Conservation (phyloP, 2,113 vertebrate genomes). For the Nothocercus julius region DNA sequence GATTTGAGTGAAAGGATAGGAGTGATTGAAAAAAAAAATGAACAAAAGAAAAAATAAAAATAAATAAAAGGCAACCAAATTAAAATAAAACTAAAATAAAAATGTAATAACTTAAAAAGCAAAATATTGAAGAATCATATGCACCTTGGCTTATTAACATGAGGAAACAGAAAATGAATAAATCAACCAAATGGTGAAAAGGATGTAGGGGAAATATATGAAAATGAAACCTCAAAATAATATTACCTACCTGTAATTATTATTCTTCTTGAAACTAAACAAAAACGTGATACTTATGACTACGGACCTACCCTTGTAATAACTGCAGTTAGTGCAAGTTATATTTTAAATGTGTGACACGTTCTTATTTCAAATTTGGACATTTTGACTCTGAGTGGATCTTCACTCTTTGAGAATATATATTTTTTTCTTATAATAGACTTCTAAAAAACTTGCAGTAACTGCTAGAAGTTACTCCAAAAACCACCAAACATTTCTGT, state of each 20-base stretch:
- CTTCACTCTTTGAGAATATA: neutral
- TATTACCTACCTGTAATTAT: constrained; percentile 90
- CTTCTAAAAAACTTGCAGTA: constrained; percentile 48
- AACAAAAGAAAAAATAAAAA: constrained; percentile 86
- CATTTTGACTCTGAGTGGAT: neutral
- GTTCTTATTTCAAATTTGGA: neutral
- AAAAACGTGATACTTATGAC: constrained; percentile 61
- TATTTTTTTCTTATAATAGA: neutral
- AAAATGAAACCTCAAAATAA: constrained; percentile 83
- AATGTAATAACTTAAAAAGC: constrained; percentile 84
- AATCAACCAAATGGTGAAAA: constrained; percentile 75
- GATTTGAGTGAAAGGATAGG: constrained; percentile 83
- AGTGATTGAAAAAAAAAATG: constrained; percentile 83
- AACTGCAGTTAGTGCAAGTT: constrained; percentile 61
- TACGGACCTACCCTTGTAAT: constrained; percentile 37
- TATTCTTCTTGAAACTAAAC: constrained; percentile 78
- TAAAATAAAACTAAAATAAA: constrained; percentile 74
- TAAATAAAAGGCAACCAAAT: constrained; percentile 82
- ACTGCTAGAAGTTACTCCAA: constrained; percentile 37
- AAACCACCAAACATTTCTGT: neutral
- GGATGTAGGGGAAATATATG: constrained; percentile 79
- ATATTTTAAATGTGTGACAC: neutral
- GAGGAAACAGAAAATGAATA: constrained; percentile 79
- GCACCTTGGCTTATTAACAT: constrained; percentile 86
- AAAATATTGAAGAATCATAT: constrained; percentile 75